Evolutionary conservation across 2,113 vertebrate genomes (phyloP).

Genomic region (Sinocyclocheilus grahami): DNA sequence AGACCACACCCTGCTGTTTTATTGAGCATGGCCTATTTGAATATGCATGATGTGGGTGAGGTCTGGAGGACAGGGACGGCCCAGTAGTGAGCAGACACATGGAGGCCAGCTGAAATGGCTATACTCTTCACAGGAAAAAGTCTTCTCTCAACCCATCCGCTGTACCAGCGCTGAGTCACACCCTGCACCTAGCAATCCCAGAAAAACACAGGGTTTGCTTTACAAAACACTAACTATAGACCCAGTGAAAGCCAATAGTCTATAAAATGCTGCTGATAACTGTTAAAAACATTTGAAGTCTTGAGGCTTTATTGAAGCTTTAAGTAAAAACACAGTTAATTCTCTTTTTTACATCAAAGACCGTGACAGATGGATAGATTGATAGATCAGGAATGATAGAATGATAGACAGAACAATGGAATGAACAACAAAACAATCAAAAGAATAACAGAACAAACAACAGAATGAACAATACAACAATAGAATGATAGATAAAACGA

Average conservation of each 20-base stretch:
- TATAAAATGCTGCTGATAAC: background rate
- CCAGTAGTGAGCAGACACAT: slow-evolving; percentile 5
- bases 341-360: too few species aligned
- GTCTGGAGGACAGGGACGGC: background rate
- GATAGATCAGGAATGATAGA: too few species aligned
- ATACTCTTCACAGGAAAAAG: background rate
- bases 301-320: background rate
- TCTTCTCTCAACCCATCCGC: slow-evolving; percentile 24
- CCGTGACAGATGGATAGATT: too few species aligned
- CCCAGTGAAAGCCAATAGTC: background rate
- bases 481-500: background rate
- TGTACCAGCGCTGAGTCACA: slow-evolving; percentile 1
- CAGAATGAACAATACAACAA: too few species aligned
- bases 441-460: too few species aligned
- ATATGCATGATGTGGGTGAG: slow-evolving; percentile 34
- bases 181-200: slow-evolving; percentile 15
- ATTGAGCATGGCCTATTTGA: background rate
- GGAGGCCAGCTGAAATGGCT: slow-evolving; percentile 20
- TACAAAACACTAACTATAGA: background rate
- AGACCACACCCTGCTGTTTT: slow-evolving; percentile 38
- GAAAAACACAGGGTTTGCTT: slow-evolving; percentile 11
- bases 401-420: too few species aligned
- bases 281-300: background rate
- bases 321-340: background rate
- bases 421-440: too few species aligned